Conservation (phyloP, 2,113 vertebrate species). For the Prionailurus bengalensis region DNA sequence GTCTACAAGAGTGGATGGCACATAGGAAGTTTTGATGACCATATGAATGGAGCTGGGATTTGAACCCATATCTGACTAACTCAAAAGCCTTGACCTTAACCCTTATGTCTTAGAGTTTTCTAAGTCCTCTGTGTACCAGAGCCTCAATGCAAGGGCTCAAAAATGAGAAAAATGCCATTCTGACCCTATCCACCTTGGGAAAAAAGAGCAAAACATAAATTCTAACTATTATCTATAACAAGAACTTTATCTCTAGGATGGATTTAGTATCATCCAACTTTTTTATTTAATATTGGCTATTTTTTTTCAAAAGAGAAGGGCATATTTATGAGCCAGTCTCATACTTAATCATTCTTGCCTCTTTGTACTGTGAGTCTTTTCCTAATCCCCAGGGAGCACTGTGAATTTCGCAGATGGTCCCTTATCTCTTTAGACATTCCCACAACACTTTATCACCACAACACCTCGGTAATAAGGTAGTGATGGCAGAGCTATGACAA, state of each 20-base stretch:
- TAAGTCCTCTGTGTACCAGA: slow-evolving; percentile 7
- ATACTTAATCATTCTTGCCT: slow-evolving; percentile 67
- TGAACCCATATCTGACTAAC: slow-evolving; percentile 34
- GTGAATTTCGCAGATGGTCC: slow-evolving; percentile 60
- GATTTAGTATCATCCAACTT: slow-evolving; percentile 68
- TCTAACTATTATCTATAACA: slow-evolving; percentile 69
- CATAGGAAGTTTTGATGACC: slow-evolving; percentile 15
- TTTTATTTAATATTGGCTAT: slow-evolving; percentile 50
- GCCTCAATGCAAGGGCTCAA: background rate
- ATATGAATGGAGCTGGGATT: background rate
- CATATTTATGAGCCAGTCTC: slow-evolving; percentile 58
- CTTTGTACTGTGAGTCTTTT: slow-evolving; percentile 67
- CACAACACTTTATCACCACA: slow-evolving; percentile 67
- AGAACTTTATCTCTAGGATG: slow-evolving; percentile 67
- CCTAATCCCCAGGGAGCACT: slow-evolving; percentile 57
- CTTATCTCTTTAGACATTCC: slow-evolving; percentile 77
- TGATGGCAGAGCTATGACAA: slow-evolving; percentile 77
- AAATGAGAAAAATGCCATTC: slow-evolving; percentile 41
- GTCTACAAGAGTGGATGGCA: background rate
- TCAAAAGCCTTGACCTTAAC: slow-evolving; percentile 30
- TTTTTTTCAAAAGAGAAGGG: slow-evolving; percentile 3
- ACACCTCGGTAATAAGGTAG: slow-evolving; percentile 71
- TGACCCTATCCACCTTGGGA: slow-evolving; percentile 47
- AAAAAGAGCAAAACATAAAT: slow-evolving; percentile 63
- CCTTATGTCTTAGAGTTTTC: background rate